Evolutionary conservation across 2,113 vertebrate genomes (phyloP).

Genomic region (Chaetorhynchus papuensis): DNA sequence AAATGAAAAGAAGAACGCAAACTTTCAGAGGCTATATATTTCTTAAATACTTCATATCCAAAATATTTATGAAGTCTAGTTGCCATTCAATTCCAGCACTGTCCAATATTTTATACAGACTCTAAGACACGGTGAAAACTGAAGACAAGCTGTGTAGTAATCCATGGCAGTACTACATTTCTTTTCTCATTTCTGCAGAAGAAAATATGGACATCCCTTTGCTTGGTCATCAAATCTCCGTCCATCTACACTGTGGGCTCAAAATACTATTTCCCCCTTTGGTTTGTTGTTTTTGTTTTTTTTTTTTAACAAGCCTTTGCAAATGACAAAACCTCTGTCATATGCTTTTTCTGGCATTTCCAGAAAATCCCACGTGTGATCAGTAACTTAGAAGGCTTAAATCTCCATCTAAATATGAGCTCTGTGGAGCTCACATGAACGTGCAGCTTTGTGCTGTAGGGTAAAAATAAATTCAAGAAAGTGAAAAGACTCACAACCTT

Average conservation of each 20-base stretch:
- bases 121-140: neutral
- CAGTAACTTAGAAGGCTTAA: neutral
- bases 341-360: constrained; percentile 4
- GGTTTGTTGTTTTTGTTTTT: neutral
- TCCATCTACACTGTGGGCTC: neutral
- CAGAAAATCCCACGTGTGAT: constrained; percentile 3
- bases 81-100: neutral
- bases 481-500: neutral
- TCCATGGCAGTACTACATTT: neutral
- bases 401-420: neutral
- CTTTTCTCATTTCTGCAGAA: neutral
- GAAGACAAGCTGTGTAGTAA: neutral
- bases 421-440: neutral
- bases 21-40: neutral
- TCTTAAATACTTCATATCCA: neutral
- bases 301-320: neutral
- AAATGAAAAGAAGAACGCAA: neutral
- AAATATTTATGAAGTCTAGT: neutral
- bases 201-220: neutral
- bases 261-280: neutral
- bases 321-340: neutral
- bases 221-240: neutral
- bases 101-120: neutral
- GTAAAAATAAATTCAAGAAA: neutral
- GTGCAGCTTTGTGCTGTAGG: neutral